A percentile compares a stretch with the other conserved stretches of the same genome.
Conservation (phyloP, 1,140 invertebrate species). For the Laodelphax striatellus region DNA sequence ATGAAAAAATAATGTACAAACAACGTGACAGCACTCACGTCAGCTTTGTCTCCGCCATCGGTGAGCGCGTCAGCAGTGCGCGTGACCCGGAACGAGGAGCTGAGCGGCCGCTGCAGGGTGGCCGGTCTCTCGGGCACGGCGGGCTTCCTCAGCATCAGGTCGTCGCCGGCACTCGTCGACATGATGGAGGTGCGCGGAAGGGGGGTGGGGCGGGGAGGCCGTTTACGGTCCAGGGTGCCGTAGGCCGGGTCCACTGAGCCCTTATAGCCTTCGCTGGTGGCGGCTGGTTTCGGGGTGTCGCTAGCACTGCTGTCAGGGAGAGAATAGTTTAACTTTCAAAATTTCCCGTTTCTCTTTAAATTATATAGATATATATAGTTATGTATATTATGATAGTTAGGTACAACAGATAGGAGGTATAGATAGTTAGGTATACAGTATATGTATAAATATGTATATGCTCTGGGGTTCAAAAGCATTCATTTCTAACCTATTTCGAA, state of each 20-base stretch:
- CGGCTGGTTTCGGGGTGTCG: neutral
- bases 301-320: neutral
- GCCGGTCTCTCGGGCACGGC: conserved; percentile 57
- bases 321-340: neutral
- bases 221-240: conserved; percentile 15
- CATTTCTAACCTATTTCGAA: too few relatives aligned
- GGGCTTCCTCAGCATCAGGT: conserved; percentile 36
- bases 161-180: neutral
- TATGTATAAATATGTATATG: too few relatives aligned
- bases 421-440: too few relatives aligned
- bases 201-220: conserved; percentile 17
- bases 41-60: too few relatives aligned
- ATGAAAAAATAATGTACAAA: too few relatives aligned
- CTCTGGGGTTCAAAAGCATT: too few relatives aligned
- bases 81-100: conserved; percentile 23
- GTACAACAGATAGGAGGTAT: too few relatives aligned
- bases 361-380: too few relatives aligned
- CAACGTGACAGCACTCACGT: too few relatives aligned
- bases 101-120: conserved; percentile 41
- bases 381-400: too few relatives aligned
- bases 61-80: neutral
- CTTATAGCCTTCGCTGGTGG: neutral
- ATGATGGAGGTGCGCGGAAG: conserved; percentile 19
- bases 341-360: too few relatives aligned
- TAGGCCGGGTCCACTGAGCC: conserved; percentile 3